These are phyloP conservation scores for Platysternon megacephalum DNA, from an alignment of 2,113 vertebrate genomes.

Conservation along the genomic window DNA sequence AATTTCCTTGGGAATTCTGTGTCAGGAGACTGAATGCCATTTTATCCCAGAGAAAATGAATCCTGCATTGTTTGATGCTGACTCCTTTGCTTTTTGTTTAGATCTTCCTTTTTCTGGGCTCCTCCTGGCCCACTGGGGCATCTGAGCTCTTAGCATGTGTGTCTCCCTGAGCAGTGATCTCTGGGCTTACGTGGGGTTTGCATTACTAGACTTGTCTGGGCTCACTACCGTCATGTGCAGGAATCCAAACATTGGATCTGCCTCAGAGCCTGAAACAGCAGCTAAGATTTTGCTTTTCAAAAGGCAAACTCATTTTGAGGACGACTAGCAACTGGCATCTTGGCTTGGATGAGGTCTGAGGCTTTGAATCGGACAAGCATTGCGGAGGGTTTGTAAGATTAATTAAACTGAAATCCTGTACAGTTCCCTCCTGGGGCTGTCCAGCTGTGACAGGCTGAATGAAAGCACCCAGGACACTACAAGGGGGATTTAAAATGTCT, in stretches of 20 bases:
- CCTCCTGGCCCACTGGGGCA: background rate
- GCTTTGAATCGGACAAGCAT: background rate
- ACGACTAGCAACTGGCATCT: background rate
- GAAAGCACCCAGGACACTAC: background rate
- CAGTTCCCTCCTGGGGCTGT: background rate
- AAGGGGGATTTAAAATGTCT: background rate
- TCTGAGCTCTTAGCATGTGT: background rate
- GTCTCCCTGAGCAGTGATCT: too few relatives aligned
- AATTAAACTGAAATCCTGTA: background rate
- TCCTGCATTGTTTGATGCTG: background rate
- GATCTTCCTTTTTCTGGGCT: background rate
- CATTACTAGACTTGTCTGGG: background rate
- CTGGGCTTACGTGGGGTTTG: background rate
- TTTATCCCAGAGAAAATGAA: accelerated
- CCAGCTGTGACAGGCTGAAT: background rate
- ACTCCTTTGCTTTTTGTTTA: background rate
- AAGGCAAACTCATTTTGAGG: background rate
- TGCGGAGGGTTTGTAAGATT: background rate
- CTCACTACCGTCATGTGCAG: accelerated
- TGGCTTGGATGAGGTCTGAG: background rate
- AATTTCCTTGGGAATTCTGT: background rate
- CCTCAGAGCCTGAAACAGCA: background rate
- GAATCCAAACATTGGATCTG: background rate
- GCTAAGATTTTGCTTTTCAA: accelerated
- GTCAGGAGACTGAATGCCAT: accelerated